These are phyloP conservation scores for Vultur gryphus DNA, from an alignment of 2,797 vertebrate species.

Conservation along the genomic window DNA sequence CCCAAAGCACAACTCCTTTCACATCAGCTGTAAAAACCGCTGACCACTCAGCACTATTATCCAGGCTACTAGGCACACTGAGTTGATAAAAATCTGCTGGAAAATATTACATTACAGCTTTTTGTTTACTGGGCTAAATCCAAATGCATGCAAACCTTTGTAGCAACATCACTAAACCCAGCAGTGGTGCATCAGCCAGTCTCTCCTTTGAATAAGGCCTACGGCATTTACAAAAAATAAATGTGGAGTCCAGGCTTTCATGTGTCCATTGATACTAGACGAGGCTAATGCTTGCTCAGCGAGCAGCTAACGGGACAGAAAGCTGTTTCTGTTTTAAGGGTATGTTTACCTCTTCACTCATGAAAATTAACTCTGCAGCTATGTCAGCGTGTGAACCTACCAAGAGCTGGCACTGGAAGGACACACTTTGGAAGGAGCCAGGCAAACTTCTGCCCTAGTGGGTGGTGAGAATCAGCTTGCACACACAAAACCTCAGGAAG, in stretches of 20 bases:
- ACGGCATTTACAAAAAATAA: neutral
- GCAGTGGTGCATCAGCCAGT: neutral
- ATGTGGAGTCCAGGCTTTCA: neutral
- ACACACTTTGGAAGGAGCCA: neutral
- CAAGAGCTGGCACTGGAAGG: conserved; percentile 60
- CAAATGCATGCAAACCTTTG: neutral
- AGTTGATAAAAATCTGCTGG: neutral
- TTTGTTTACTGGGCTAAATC: neutral
- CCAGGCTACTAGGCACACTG: neutral
- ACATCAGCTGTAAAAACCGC: neutral
- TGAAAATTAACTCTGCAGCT: neutral
- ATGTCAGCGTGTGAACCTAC: neutral
- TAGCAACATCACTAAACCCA: neutral
- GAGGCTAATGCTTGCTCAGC: neutral
- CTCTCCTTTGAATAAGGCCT: neutral
- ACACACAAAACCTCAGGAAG: neutral
- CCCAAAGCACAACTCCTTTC: neutral
- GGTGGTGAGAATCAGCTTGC: neutral
- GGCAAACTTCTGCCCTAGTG: neutral
- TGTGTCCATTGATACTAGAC: neutral
- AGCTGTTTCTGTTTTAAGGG: neutral
- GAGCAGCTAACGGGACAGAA: neutral
- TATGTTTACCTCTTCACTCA: neutral
- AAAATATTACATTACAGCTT: neutral
- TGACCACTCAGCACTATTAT: neutral